Evolutionary conservation across 2,113 vertebrate species (phyloP), one percentile per base, ranked within the genome.

Genomic region (Dendropsophus ebraccatus): DNA sequence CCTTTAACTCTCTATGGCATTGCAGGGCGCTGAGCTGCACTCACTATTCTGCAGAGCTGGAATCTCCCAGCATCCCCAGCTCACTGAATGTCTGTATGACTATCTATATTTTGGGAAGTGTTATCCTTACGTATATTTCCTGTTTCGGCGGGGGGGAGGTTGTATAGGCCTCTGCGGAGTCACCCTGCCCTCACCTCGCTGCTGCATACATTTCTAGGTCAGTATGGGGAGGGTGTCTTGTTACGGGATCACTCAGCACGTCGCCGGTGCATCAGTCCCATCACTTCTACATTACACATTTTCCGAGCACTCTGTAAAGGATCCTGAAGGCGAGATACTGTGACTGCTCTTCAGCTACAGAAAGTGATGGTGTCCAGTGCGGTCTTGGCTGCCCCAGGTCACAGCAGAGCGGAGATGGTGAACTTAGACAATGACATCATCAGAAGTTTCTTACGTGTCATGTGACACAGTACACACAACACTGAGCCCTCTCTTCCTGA

Each of bases 351-450:
- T n/a, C n/a, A n/a, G n/a, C n/a, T 41, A 41, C 41, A 41, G 41
- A 41, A 41, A 41, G 41, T 49, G 47, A 10, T 9, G 56, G 56
- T 25, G 0, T n/a, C 14, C 47, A 49, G 47, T 11, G 47, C 4
- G 89, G 95, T 97, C 99, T 97, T 97, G 98, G 98, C 97, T 97
- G 90, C 67, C 19, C 19, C 54, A 21, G 54, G 54, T 56, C 1
- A 52, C 54, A 56, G 21, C 54, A 56, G n/a, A 35, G 12, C 13
- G 8, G 3, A 41, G 41, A 3, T 41, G 41, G 4, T 41, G 41
- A 41, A 41, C 41, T 41, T 8, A 5, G n/a, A n/a, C 8, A 41
- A 41, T 41, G 41, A 41, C 41, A 41, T 41, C 41, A 41, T 41
- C 41, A 41, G n/a, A n/a, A n/a, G n/a, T n/a, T n/a, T n/a, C n/a